Conservation (phyloP, 2,888 invertebrate genomes). For the Mellilla xanthometata region DNA sequence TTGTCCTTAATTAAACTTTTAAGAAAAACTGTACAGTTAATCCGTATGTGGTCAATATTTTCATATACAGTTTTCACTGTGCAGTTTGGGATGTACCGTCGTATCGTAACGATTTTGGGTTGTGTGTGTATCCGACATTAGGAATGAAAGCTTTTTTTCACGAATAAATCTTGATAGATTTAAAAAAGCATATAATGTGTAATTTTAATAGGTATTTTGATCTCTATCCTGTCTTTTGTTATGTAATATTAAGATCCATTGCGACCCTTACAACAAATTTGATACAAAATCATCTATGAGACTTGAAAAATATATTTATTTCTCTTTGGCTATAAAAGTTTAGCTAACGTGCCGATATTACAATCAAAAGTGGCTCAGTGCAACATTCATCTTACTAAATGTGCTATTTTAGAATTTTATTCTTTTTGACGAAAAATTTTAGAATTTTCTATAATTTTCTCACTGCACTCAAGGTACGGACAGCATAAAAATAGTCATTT, state of each 20-base stretch:
- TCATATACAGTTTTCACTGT: too few species aligned
- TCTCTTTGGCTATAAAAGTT: conserved; percentile 21
- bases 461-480: conserved; percentile 8
- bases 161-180: too few species aligned
- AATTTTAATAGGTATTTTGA: too few species aligned
- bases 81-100: too few species aligned
- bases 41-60: too few species aligned
- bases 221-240: too few species aligned
- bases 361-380: conserved; percentile 28
- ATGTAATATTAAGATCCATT: conserved; percentile 1
- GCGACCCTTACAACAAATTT: conserved; percentile 3
- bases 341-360: conserved; percentile 28
- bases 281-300: conserved; percentile 20
- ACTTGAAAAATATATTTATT: conserved; percentile 21
- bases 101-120: too few species aligned
- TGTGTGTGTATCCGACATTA: too few species aligned
- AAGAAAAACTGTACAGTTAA: too few species aligned
- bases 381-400: conserved; percentile 23
- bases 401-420: conserved; percentile 26
- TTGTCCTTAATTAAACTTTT: too few species aligned
- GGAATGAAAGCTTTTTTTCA: too few species aligned
- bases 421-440: conserved; percentile 25
- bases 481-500: conserved; percentile 7
- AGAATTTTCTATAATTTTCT: conserved; percentile 18
- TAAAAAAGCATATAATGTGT: too few species aligned